Evolutionary conservation across 2,888 invertebrate genomes (phyloP), one percentile per base, ranked within the genome.

Genomic region (Patella depressa): DNA sequence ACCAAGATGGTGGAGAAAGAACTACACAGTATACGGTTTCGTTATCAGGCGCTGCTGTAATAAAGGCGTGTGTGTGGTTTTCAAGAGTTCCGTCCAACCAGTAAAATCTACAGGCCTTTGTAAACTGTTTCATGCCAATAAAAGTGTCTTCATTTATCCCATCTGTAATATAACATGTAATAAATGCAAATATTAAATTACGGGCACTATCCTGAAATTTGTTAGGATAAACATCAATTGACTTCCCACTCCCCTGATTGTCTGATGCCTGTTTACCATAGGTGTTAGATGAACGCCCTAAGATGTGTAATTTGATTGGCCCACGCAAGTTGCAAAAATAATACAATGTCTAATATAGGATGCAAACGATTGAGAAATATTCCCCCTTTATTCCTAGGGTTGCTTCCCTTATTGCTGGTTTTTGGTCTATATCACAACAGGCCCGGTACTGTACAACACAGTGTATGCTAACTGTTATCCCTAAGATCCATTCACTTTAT

Each of bases 61-160:
- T 73, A 57, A 15, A 34, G 65, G 2, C 11, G 15, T 54, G 54
- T 24, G 73, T 72, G 29, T 73, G 69, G 24, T 53, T 69, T 11
- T 65, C 76, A 29, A 53, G 45, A 53, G 59, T 57, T 65, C 76
- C 76, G 69, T 76, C 76, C 24, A 73, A 73, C 76, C 73, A 73
- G 7, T 65, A 24, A 54, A 53, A 73, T 65, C 72, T 53, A 7
- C 76, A 73, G 9, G 53, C 54, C 15, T 19, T n/a, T 2, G 54
- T 69, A 59, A 73, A 72, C 73, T 76, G 45, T 54, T 34, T 19
- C 45, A 76, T 7, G 17, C 76, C 76, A 65, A 76, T 17, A n/a
- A 69, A 73, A 29, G 69, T 65, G 34, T 45, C 53, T 19, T 29
- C 53, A 19, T 65, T 53, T 29, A 17, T 4, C 15, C 34, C 70